These are phyloP conservation scores for Pocota personata DNA, from an alignment of 2,888 invertebrate genomes.

Conservation along the genomic window DNA sequence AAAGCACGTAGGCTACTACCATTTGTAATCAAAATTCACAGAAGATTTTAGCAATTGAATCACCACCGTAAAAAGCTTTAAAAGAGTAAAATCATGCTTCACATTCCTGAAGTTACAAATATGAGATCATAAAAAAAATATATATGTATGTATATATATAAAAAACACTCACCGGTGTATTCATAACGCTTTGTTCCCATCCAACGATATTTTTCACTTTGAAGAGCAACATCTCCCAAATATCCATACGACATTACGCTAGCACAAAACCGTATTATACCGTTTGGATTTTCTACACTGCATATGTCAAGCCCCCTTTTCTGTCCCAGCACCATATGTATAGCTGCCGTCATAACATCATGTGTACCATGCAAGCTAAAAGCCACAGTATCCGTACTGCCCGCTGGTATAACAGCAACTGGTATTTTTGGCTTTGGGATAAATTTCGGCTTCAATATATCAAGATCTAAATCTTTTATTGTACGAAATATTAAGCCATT, in stretches of 20 bases:
- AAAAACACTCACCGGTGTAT: slow-evolving; percentile 85
- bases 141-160: background rate
- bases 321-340: slow-evolving; percentile 92
- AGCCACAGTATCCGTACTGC: slow-evolving; percentile 91
- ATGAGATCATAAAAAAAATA: background rate
- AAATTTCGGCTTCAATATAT: slow-evolving; percentile 78
- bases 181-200: slow-evolving; percentile 94
- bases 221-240: slow-evolving; percentile 91
- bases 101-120: too few relatives aligned
- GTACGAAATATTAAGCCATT: slow-evolving; percentile 88
- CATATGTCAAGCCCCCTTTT: slow-evolving; percentile 89
- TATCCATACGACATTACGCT: slow-evolving; percentile 93
- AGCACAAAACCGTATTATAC: slow-evolving; percentile 87
- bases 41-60: too few relatives aligned
- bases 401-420: slow-evolving; percentile 86
- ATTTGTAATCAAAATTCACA: too few relatives aligned
- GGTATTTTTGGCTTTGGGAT: slow-evolving; percentile 83
- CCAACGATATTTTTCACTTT: slow-evolving; percentile 92
- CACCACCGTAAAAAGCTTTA: too few relatives aligned
- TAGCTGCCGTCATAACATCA: slow-evolving; percentile 90
- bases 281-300: slow-evolving; percentile 86
- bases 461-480: slow-evolving; percentile 79
- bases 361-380: slow-evolving; percentile 91
- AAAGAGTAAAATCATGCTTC: too few relatives aligned
- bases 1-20: too few relatives aligned